Conservation (phyloP, 2,797 vertebrate species). For the Champsocephalus esox region DNA sequence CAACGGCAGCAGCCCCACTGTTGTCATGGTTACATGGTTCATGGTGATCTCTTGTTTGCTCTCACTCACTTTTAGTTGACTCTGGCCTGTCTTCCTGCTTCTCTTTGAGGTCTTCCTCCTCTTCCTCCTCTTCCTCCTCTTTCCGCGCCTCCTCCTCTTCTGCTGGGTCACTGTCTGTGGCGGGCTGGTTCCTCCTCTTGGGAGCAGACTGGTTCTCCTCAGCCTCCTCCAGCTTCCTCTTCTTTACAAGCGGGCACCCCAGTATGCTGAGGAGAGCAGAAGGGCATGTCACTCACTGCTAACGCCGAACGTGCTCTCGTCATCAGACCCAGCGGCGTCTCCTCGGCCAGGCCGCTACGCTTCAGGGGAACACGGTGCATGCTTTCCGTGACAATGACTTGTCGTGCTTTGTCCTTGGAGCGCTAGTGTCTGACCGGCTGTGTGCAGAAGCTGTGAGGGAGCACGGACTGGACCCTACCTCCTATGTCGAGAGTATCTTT, state of each 20-base stretch:
- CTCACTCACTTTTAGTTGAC: conserved; percentile 63
- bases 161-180: conserved; percentile 89
- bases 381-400: neutral
- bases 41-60: neutral
- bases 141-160: conserved; percentile 86
- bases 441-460: neutral
- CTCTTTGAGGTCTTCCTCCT: conserved; percentile 81
- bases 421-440: neutral
- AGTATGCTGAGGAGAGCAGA: conserved; percentile 82
- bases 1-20: too few relatives aligned
- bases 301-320: neutral
- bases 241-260: conserved; percentile 95
- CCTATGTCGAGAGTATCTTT: conserved; percentile 94
- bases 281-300: neutral
- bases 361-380: neutral
- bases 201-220: conserved; percentile 88
- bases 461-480: conserved; percentile 82
- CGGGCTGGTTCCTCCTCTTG: conserved; percentile 89
- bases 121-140: conserved; percentile 83
- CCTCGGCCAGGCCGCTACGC: neutral
- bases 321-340: neutral
- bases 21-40: neutral
- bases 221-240: conserved; percentile 92
- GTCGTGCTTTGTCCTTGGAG: neutral
- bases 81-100: conserved; percentile 58